Evolutionary conservation across 2,888 invertebrate genomes (phyloP), one percentile per base, ranked within the genome.

Genomic region (Mongoloraphidia duomilia): DNA sequence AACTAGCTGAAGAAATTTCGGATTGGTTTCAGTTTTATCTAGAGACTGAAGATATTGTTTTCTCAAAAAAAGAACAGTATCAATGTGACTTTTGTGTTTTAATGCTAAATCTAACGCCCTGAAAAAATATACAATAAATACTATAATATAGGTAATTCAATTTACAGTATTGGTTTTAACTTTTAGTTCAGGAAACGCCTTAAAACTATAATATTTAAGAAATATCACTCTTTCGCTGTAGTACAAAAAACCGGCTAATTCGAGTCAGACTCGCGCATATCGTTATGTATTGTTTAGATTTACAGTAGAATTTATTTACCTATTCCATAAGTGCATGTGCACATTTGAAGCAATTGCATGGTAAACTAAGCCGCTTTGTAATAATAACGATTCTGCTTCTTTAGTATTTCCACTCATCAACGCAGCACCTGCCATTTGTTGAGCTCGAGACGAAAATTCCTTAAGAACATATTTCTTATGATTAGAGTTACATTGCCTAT

Each of bases 71-170:
- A 86, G 63, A n/a, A 88, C 84, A 8, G 80, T 79, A 57, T 85
- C 84, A 13, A 85, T 67, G 58, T 82, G 77, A 4, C 76, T 77
- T 62, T 82, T 82, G 63, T 85, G 79, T 59, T 84, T 83, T 4
- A 80, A 63, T 1, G 84, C 84, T 52, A 87, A 65, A 58, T 87
- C 85, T 48, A 88, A 64, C 2, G 86, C 85, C 59, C 86, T 82
- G 59, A 33, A 61, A 61, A 52, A 52, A 33, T 38, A 50, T 42
- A 39, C 34, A 35, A 48, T 46, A 17, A 42, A 33, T 35, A 26
- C 1, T n/a, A 26, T 44, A 33, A 13, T 2, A 12, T 42, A 41
- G 12, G 34, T 26, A 14, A 2, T 13, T 2, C 13, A 34, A 37
- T 35, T 10, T 6, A 12, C 13, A 47, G 12, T 12, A 39, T 6